A percentile compares a stretch with the other conserved stretches of the same genome.
phyloP scores from a whole-genome alignment of 2,113 vertebrate species.

The Alligator mississippiensis region DNA sequence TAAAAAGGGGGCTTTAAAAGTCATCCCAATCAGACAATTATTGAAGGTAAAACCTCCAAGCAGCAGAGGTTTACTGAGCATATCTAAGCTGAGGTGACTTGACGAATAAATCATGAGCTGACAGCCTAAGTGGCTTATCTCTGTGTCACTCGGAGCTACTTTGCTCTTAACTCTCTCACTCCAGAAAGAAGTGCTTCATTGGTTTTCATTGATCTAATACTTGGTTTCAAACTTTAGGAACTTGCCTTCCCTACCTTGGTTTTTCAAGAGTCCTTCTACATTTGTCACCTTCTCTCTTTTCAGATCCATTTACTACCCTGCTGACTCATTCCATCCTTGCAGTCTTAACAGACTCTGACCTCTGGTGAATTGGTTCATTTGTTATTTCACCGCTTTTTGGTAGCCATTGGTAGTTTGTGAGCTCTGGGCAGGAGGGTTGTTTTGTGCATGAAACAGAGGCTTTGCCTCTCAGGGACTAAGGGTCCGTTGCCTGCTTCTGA shows the following conservation, averaged over 20 bases:
- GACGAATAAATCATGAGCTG: slow-evolving; percentile 29
- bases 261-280: background rate
- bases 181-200: background rate
- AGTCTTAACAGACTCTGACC: background rate
- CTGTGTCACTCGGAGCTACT: background rate
- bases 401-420: too few relatives aligned
- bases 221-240: background rate
- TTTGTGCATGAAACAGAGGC: too few relatives aligned
- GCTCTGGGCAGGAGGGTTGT: too few relatives aligned
- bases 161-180: slow-evolving; percentile 23
- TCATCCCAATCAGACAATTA: background rate
- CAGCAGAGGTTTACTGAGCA: slow-evolving; percentile 30
- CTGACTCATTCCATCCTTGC: background rate
- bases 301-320: background rate
- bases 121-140: slow-evolving; percentile 29
- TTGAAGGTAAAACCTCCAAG: slow-evolving; percentile 6
- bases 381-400: too few relatives aligned
- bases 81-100: slow-evolving; percentile 18
- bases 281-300: background rate
- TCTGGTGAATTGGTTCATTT: too few relatives aligned
- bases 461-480: too few relatives aligned
- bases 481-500: too few relatives aligned
- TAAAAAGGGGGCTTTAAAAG: slow-evolving; percentile 11
- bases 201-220: background rate
- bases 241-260: background rate